Evolutionary conservation across 2,888 invertebrate genomes (phyloP).

Genomic region (Hyposoter didymator): DNA sequence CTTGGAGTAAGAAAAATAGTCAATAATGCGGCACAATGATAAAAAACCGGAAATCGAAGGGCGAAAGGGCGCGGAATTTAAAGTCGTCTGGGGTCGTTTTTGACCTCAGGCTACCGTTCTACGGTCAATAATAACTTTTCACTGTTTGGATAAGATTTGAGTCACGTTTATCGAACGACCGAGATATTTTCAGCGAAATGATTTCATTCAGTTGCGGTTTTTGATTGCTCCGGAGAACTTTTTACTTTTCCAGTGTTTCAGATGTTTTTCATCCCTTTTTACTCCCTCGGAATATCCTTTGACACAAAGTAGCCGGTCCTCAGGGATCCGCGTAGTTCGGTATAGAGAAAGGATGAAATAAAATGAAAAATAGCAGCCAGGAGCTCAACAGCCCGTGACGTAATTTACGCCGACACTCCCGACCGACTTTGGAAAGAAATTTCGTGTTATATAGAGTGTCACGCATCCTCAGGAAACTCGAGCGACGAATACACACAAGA

Average conservation of each 20-base stretch:
- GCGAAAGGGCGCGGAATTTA: too few species aligned
- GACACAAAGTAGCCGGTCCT: slow-evolving; percentile 43
- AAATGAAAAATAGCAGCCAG: slow-evolving; percentile 37
- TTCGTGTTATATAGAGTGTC: slow-evolving; percentile 56
- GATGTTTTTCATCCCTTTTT: slow-evolving; percentile 19
- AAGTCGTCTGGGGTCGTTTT: too few species aligned
- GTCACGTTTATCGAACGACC: background rate
- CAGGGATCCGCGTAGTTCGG: background rate
- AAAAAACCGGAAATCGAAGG: too few species aligned
- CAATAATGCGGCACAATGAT: too few species aligned
- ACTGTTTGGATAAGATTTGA: background rate
- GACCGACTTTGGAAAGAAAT: slow-evolving; percentile 66
- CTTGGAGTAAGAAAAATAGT: too few species aligned
- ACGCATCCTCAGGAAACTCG: slow-evolving; percentile 65
- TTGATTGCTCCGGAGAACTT: background rate
- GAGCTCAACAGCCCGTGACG: slow-evolving; percentile 65
- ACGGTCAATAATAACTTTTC: background rate
- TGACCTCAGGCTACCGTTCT: too few species aligned
- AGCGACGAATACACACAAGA: slow-evolving; percentile 12
- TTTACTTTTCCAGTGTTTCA: background rate
- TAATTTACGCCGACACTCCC: slow-evolving; percentile 68
- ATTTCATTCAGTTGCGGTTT: background rate
- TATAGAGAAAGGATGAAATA: slow-evolving; percentile 33
- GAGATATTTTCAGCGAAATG: background rate
- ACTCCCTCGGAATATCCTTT: slow-evolving; percentile 30